phyloP scores from a whole-genome alignment of 2,113 vertebrate species.

The Istiophorus platypterus region DNA sequence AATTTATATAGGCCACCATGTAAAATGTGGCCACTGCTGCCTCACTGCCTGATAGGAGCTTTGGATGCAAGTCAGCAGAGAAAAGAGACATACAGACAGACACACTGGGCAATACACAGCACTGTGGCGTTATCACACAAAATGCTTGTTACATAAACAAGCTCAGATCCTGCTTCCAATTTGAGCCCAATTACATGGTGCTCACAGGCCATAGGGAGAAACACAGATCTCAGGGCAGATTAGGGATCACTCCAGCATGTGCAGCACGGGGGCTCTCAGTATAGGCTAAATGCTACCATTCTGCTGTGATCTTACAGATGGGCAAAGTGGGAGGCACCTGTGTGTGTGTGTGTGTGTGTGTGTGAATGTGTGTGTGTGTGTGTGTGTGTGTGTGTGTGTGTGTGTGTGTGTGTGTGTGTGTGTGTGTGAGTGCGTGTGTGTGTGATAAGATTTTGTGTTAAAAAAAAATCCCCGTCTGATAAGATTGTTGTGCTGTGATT shows the following conservation, averaged over 20 bases:
- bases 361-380: constrained; percentile 8
- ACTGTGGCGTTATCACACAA: constrained; percentile 55
- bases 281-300: constrained; percentile 58
- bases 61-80: constrained; percentile 39
- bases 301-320: constrained; percentile 47
- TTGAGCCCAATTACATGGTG: constrained; percentile 73
- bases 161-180: constrained; percentile 69
- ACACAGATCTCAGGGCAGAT: constrained; percentile 76
- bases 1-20: not conserved
- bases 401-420: constrained; percentile 9
- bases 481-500: constrained; percentile 29
- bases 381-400: constrained; percentile 5
- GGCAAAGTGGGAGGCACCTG: constrained; percentile 23
- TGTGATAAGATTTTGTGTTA: constrained; percentile 24
- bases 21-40: not conserved
- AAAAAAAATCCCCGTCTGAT: constrained; percentile 46
- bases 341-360: not conserved
- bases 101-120: constrained; percentile 26
- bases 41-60: constrained; percentile 1
- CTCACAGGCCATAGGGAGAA: constrained; percentile 64
- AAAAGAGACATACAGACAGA: not conserved
- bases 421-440: constrained; percentile 5
- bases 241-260: constrained; percentile 51
- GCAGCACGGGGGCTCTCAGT: constrained; percentile 52
- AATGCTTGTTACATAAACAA: constrained; percentile 71